These are phyloP conservation scores for Autographa pulchrina DNA, from an alignment of 2,888 invertebrate genomes.

Conservation along the genomic window DNA sequence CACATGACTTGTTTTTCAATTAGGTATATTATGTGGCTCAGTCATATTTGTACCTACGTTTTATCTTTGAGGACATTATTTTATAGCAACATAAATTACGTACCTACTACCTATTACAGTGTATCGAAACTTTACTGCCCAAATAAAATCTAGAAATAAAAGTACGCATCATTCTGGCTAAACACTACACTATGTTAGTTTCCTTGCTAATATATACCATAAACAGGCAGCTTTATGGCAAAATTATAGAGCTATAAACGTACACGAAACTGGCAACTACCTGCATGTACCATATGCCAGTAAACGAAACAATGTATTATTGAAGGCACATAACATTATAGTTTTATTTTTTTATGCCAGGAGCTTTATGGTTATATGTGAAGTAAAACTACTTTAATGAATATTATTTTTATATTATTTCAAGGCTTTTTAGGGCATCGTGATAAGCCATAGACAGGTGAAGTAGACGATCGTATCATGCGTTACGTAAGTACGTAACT, in stretches of 20 bases:
- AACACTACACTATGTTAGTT: constrained; percentile 28
- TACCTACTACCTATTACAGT: no score
- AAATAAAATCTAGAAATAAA: constrained; percentile 30
- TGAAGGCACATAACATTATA: constrained; percentile 9
- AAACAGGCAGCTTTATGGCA: constrained; percentile 43
- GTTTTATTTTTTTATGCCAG: neutral
- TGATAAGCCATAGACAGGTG: no score
- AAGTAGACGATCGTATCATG: no score
- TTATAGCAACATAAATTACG: neutral
- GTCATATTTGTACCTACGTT: no score
- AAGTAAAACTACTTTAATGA: neutral
- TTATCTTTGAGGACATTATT: neutral
- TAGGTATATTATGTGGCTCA: no score
- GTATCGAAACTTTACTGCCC: constrained; percentile 27
- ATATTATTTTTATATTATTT: no score
- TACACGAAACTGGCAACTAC: constrained; percentile 35
- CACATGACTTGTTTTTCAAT: neutral
- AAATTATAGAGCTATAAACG: constrained; percentile 51
- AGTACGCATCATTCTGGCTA: constrained; percentile 17
- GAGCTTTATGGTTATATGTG: neutral
- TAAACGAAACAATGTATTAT: constrained; percentile 47
- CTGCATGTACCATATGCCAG: constrained; percentile 26
- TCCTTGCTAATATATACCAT: constrained; percentile 37
- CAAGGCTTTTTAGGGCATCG: no score
- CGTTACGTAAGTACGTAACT: no score